Conservation (phyloP, 2,888 invertebrate genomes). For the Gymnoscelis rufifasciata region DNA sequence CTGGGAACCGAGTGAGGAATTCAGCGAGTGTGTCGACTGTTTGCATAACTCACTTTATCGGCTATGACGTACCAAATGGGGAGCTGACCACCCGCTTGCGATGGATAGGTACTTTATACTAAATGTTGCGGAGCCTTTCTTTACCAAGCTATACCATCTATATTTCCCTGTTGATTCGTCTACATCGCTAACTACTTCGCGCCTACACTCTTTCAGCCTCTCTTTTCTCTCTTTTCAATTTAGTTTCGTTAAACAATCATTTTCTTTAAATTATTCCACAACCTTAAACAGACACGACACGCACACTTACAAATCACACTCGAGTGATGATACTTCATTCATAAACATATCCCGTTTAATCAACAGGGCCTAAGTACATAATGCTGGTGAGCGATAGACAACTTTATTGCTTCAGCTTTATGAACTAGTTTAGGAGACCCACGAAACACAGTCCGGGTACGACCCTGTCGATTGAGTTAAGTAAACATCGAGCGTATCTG, state of each 20-base stretch:
- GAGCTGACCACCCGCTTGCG: slow-evolving; percentile 42
- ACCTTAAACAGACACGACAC: slow-evolving; percentile 28
- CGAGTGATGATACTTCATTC: slow-evolving; percentile 75
- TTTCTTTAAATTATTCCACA: slow-evolving; percentile 29
- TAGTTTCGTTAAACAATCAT: not conserved
- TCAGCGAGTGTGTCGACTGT: slow-evolving; percentile 63
- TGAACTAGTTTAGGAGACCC: slow-evolving; percentile 43
- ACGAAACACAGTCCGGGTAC: slow-evolving; percentile 45
- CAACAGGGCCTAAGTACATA: slow-evolving; percentile 53
- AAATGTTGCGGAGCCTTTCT: slow-evolving; percentile 62
- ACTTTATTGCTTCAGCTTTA: slow-evolving; percentile 51
- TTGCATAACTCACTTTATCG: slow-evolving; percentile 76
- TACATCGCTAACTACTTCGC: slow-evolving; percentile 52
- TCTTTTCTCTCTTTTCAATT: not conserved
- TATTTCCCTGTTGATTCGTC: slow-evolving; percentile 73
- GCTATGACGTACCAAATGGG: slow-evolving; percentile 53
- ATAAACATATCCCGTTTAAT: slow-evolving; percentile 54
- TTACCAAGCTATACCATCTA: no score
- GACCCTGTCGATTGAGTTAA: slow-evolving; percentile 75
- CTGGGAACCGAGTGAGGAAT: slow-evolving; percentile 72
- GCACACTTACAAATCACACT: slow-evolving; percentile 49
- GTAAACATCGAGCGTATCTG: slow-evolving; percentile 78
- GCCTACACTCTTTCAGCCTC: no score
- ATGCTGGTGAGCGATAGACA: slow-evolving; percentile 45
- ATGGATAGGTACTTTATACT: slow-evolving; percentile 68